Evolutionary conservation across 1,140 invertebrate species (phyloP).

Genomic region (Anastrepha obliqua): DNA sequence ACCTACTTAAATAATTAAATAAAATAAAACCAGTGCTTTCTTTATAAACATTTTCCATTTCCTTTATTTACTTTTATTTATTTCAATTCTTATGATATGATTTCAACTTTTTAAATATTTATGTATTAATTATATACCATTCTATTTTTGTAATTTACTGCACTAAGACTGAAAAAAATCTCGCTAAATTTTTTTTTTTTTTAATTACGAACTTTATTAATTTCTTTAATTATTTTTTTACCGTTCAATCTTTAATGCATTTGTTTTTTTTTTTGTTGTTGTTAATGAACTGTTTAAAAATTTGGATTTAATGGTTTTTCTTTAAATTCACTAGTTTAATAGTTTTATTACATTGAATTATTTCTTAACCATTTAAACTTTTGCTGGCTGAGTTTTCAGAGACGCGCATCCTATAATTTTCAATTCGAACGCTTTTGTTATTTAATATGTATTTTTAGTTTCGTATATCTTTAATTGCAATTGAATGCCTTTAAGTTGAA

Average conservation of each 20-base stretch:
- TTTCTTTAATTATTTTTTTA: slow-evolving; percentile 46
- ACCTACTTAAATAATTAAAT: slow-evolving; percentile 65
- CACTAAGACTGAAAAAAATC: slow-evolving; percentile 28
- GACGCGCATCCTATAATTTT: not conserved
- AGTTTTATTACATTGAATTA: slow-evolving; percentile 21
- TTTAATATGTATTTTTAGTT: not conserved
- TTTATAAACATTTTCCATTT: slow-evolving; percentile 48
- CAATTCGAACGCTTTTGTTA: slow-evolving; percentile 18
- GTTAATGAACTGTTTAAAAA: slow-evolving; percentile 21
- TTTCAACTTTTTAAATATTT: slow-evolving; percentile 46
- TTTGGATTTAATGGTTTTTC: slow-evolving; percentile 21
- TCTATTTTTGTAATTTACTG: slow-evolving; percentile 34
- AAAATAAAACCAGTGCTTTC: not conserved
- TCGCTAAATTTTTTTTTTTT: slow-evolving; percentile 26
- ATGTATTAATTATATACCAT: slow-evolving; percentile 27
- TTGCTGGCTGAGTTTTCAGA: not conserved
- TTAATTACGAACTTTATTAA: slow-evolving; percentile 40
- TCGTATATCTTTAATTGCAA: not conserved
- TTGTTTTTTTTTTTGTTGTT: not conserved
- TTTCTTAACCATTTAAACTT: slow-evolving; percentile 18
- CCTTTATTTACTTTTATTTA: slow-evolving; percentile 34
- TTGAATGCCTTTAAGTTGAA: not conserved
- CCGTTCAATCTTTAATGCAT: not conserved
- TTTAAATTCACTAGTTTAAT: not conserved
- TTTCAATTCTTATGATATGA: slow-evolving; percentile 54